A percentile compares a stretch with the other conserved stretches of the same genome.
Conservation (phyloP, 1,140 invertebrate species). For the Amphibalanus amphitrite region DNA sequence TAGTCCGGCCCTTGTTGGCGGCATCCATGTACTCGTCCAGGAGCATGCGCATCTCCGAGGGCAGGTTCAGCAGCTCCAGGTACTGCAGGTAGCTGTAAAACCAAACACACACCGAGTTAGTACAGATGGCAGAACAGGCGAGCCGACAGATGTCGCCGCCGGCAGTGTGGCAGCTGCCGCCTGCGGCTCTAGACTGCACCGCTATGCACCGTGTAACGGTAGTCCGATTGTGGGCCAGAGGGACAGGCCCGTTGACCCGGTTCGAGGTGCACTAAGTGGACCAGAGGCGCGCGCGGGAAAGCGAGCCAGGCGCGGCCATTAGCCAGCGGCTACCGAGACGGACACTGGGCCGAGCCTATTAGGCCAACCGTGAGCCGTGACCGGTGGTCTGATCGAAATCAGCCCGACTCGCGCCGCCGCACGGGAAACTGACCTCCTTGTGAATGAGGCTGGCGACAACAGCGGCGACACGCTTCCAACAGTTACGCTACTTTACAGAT, state of each 20-base stretch:
- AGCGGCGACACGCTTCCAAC: too few relatives aligned
- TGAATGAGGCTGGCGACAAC: too few relatives aligned
- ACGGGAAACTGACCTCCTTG: too few relatives aligned
- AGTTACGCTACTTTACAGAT: too few relatives aligned
- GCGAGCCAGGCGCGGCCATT: not conserved
- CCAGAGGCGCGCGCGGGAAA: not conserved
- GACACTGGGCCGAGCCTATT: not conserved
- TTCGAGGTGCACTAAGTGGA: not conserved
- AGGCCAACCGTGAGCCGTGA: too few relatives aligned
- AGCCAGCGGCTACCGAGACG: not conserved
- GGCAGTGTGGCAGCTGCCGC: not conserved
- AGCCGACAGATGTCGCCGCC: not conserved
- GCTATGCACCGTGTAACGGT: not conserved
- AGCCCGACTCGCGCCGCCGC: too few relatives aligned
- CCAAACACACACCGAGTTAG: not conserved
- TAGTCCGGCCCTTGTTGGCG: slow-evolving; percentile 19
- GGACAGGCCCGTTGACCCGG: not conserved
- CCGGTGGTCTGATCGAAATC: too few relatives aligned
- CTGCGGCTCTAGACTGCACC: not conserved
- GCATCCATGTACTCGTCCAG: slow-evolving; percentile 21
- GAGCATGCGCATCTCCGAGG: slow-evolving; percentile 18
- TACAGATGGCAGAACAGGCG: not conserved
- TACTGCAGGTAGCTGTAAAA: slow-evolving; percentile 21
- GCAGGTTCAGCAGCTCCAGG: slow-evolving; percentile 19
- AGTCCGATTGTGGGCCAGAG: not conserved